Evolutionary conservation across 2,113 vertebrate species (phyloP), one percentile per base, ranked within the genome.

Genomic region (Esox niger): DNA sequence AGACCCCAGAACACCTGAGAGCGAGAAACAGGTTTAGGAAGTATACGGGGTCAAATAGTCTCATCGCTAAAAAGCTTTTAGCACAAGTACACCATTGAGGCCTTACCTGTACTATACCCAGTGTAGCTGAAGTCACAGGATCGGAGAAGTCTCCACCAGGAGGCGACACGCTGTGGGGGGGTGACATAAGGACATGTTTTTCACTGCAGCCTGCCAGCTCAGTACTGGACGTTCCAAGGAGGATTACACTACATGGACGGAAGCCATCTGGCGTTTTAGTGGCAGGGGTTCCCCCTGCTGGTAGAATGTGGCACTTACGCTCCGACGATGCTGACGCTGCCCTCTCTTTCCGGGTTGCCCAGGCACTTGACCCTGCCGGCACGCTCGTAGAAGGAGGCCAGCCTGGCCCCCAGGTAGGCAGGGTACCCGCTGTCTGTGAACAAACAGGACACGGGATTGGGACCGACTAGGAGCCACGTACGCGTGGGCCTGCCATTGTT

Each of bases 141-240:
- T 99, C 97, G 46, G 95, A 99, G 89, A 99, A 98, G 81, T 99
- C 96, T 82, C 96, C 97, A 88, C 96, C 96, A 89, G 97, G 97
- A 47, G 97, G 96, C 58, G 96, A 98, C 64, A 99, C 96, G 79
- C 96, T 99, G 82, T 20, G 21, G 23, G 21, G 69, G 60, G 27
- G 73, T 66, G 26, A 62, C 2, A 62, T 17, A 29, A 32, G n/a
- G 20, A 6, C 47, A 52, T 21, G 7, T 52, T 21, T 21, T 52
- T 52, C 47, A 52, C 20, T 11, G 21, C 38, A 43, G 38, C 15
- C 35, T 38, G 35, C 13, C 13, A 38, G 11, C 47, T 13, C 47
- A n/a, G 47, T 52, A 52, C 47, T 52, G 47, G n/a, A 9, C 2
- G n/a, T 21, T 52, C n/a, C 47, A 52, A 21, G 11, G 47, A 52